Evolutionary conservation across 1,140 invertebrate species (phyloP).

Genomic region (Ridgeia piscesae): DNA sequence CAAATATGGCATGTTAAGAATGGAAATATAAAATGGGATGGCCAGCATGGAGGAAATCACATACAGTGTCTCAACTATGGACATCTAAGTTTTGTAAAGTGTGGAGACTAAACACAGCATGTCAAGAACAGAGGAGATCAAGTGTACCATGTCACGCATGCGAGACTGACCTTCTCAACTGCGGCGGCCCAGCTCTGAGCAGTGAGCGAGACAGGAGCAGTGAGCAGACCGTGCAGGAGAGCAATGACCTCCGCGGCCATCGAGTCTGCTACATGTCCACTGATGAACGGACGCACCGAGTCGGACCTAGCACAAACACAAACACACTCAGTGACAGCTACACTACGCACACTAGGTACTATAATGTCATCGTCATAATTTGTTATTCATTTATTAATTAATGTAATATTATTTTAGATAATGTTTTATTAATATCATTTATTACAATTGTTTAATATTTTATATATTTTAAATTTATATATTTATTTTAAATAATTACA

Average conservation of each 20-base stretch:
- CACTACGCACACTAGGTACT: not conserved
- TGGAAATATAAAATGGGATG: no score
- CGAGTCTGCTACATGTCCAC: slow-evolving; percentile 58
- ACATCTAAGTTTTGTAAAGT: no score
- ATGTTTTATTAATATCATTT: no score
- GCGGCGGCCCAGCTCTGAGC: slow-evolving; percentile 52
- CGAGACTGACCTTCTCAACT: slow-evolving; percentile 44
- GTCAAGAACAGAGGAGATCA: not conserved
- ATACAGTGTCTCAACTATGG: no score
- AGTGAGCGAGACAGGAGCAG: slow-evolving; percentile 42
- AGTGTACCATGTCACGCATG: not conserved
- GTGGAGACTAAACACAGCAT: no score
- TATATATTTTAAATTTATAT: no score
- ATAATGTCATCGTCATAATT: not conserved
- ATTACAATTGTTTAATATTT: no score
- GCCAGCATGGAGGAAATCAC: no score
- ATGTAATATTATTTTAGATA: no score
- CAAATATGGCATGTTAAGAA: no score
- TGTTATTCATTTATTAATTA: no score
- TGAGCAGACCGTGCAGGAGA: slow-evolving; percentile 52
- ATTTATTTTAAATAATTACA: no score
- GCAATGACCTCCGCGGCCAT: slow-evolving; percentile 58
- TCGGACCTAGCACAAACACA: slow-evolving; percentile 53
- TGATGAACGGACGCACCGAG: slow-evolving; percentile 57
- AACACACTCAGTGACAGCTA: slow-evolving; percentile 45